Conservation (phyloP, 2,888 invertebrate genomes). For the Tinea semifulvella region DNA sequence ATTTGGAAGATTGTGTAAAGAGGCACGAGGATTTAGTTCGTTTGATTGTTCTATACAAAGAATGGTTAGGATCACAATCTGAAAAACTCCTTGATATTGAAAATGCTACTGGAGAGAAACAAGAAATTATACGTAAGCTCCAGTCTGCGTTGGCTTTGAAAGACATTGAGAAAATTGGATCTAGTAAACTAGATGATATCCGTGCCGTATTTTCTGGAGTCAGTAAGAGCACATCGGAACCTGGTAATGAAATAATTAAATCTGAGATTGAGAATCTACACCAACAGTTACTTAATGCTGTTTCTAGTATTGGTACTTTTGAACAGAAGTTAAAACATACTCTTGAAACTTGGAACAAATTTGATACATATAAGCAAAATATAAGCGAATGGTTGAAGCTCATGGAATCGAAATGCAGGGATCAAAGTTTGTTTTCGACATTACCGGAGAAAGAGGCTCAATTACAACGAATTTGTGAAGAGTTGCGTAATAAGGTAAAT, state of each 20-base stretch:
- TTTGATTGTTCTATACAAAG: slow-evolving; percentile 77
- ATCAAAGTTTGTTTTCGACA: slow-evolving; percentile 84
- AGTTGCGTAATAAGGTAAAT: slow-evolving; percentile 78
- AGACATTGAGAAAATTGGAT: slow-evolving; percentile 71
- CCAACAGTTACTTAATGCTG: slow-evolving; percentile 72
- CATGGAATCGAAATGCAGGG: slow-evolving; percentile 85
- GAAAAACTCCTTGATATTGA: slow-evolving; percentile 84
- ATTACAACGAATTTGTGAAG: slow-evolving; percentile 71
- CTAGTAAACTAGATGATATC: slow-evolving; percentile 73
- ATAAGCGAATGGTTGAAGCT: slow-evolving; percentile 88
- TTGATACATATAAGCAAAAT: slow-evolving; percentile 82
- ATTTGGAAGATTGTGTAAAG: slow-evolving; percentile 86
- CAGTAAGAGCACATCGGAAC: slow-evolving; percentile 80
- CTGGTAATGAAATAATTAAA: slow-evolving; percentile 77
- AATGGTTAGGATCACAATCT: slow-evolving; percentile 83
- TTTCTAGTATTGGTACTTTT: slow-evolving; percentile 72
- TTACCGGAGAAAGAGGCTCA: slow-evolving; percentile 83
- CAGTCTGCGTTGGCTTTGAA: slow-evolving; percentile 71
- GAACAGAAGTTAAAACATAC: slow-evolving; percentile 79
- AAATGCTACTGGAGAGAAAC: slow-evolving; percentile 85
- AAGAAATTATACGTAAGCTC: slow-evolving; percentile 79
- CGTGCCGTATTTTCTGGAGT: slow-evolving; percentile 72
- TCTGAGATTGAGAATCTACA: slow-evolving; percentile 77
- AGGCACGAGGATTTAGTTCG: slow-evolving; percentile 84
- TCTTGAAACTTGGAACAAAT: slow-evolving; percentile 85